Evolutionary conservation across 2,797 vertebrate genomes (phyloP), one percentile per base, ranked within the genome.

Genomic region (Xerus rutilus): DNA sequence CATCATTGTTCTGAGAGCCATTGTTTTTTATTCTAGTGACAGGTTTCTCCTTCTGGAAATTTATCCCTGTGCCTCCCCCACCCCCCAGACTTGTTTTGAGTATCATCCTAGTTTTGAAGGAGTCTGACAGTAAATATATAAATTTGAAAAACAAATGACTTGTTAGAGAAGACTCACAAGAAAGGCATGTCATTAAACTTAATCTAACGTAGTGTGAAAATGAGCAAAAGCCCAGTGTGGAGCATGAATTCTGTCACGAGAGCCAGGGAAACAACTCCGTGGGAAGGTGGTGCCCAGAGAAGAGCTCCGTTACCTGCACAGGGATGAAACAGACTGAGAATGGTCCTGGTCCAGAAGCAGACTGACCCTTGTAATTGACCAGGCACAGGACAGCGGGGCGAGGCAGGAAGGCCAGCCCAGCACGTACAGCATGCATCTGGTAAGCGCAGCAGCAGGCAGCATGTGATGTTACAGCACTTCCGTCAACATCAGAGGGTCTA

Each of bases 401-500:
- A 12, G 25, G 93, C 76, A 18, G 69, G 85, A 95, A 87, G 64
- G 54, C n/a, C 39, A 67, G 57, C 57, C 17, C 0, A 1, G 84
- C 78, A 69, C 2, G 2, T 69, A 64, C 25, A 2, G 1, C 18
- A 1, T 35, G 72, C 49, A 35, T 85, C 74, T 86, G 39, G 47
- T 23, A 43, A 90, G 64, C 39, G 4, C 25, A 49, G 92, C 28
- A 5, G 92, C 74, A 83, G 91, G 54, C 79, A 81, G 86, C 47
- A 0, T 73, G 88, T 79, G 93, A 92, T 83, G 97, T 94, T 76
- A 91, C 86, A 93, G 82, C 17, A 25, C 4, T 85, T 72, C 79
- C 93, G 94, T 97, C 93, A 94, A 90, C 94, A 85, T 94, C 49
- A 69, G 88, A 89, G 57, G 84, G 45, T 89, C 11, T 0, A 73